Conservation (phyloP, 2,113 vertebrate genomes). For the Gopherus flavomarginatus region DNA sequence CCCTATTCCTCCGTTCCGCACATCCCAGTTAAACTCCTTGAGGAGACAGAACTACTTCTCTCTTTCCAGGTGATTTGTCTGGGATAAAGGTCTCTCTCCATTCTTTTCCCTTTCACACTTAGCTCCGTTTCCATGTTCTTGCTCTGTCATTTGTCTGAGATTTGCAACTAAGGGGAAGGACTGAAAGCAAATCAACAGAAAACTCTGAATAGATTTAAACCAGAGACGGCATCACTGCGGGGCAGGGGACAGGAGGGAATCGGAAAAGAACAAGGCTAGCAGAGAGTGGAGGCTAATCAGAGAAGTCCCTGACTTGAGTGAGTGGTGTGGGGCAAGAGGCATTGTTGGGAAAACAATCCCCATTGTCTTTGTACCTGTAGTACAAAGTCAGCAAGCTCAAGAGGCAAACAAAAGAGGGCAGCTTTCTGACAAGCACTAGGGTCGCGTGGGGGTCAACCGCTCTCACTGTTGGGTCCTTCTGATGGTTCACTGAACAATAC, state of each 20-base stretch:
- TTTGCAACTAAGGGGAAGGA: not conserved
- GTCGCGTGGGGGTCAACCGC: conserved; percentile 70
- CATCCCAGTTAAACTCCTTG: not conserved
- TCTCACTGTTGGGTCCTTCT: not conserved
- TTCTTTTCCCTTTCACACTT: not conserved
- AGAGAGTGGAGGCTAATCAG: conserved; percentile 59
- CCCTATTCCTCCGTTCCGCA: not conserved
- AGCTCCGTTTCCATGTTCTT: not conserved
- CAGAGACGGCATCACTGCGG: not conserved
- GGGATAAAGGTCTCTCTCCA: no score
- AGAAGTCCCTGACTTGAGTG: conserved; percentile 41
- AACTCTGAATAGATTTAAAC: not conserved
- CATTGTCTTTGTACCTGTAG: conserved; percentile 88
- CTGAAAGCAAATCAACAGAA: not conserved
- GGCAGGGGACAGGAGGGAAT: not conserved
- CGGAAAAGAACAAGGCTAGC: not conserved
- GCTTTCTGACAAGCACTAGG: conserved; percentile 81
- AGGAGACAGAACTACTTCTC: not conserved
- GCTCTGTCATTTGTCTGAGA: not conserved
- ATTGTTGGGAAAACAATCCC: conserved; percentile 91
- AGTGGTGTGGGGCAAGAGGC: conserved; percentile 76
- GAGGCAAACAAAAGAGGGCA: conserved; percentile 80
- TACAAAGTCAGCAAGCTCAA: conserved; percentile 85
- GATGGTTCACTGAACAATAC: not conserved
- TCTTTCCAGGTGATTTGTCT: not conserved